Base-by-base conservation (phyloP, 2,888 invertebrate genomes). In the Euzophera pinguis region DNA sequence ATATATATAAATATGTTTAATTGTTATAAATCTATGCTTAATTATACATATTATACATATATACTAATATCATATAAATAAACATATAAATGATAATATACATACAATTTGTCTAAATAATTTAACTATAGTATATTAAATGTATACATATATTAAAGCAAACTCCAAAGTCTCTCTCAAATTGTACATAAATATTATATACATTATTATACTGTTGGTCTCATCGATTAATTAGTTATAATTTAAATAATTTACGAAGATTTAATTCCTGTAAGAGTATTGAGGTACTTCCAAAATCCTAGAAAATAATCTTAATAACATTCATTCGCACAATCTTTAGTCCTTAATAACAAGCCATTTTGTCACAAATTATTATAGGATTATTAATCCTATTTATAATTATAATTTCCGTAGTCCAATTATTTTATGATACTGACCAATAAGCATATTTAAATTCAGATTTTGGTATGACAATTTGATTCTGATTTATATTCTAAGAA, bases 131-230 rank as follows among this genome's bases (percentile, higher is more conserved):
- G 22, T 35, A 35, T 35, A 10, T 10, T 10, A 6, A 13, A 38
- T 38, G 13, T 38, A 38, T 10, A 34, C 34, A 1, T 63, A 65
- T 68, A 73, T 85, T 86, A 88, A 88, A 89, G 88, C 88, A 78
- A 75, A 70, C 65, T 74, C 88, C 87, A 88, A 88, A 88, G 87
- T 65, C 87, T 80, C 67, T 54, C 64, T 57, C 59, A 58, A 53
- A 63, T 63, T 65, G 73, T 65, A 68, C 56, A 69, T 64, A 70
- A 54, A 65, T 59, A 65, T 64, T 66, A 60, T 57, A 62, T 56
- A 64, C 50, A 54, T 57, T 51, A 32, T 16, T 49, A 54, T 52
- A 41, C 58, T 57, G 58, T 54, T 60, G 55, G 58, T 58, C 38
- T 56, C 27, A 43, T 49, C 55, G 50, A 34, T 52, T 52, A 50